These are phyloP conservation scores for Eunapius fragilis DNA, from an alignment of 37 sponge, comb jelly and placozoan genomes.

Conservation along the genomic window DNA sequence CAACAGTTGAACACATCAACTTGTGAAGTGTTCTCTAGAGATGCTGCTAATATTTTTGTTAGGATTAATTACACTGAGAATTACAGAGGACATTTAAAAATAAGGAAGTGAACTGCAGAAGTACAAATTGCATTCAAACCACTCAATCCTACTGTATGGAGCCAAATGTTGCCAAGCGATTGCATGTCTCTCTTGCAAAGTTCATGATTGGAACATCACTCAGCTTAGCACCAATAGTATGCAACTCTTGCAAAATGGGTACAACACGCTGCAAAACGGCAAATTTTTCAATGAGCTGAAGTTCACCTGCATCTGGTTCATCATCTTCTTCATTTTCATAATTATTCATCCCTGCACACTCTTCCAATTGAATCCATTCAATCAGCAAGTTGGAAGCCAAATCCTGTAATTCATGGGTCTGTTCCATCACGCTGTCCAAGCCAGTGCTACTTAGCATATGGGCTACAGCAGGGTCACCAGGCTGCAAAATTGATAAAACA, in stretches of 20 bases:
- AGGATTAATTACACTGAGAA: too few relatives aligned
- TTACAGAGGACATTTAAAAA: too few relatives aligned
- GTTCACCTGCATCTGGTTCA: background rate
- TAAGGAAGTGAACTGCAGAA: too few relatives aligned
- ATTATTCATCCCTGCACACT: background rate
- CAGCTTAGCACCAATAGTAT: background rate
- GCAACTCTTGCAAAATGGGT: background rate
- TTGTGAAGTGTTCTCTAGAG: too few relatives aligned
- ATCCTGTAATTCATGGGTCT: background rate
- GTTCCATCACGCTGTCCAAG: background rate
- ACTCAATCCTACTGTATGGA: too few relatives aligned
- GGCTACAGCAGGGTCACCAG: background rate
- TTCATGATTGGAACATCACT: background rate
- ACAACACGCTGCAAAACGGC: too few relatives aligned
- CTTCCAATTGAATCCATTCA: background rate
- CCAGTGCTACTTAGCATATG: background rate
- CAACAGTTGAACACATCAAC: too few relatives aligned
- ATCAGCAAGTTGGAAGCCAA: background rate
- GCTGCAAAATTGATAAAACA: background rate
- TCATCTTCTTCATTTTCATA: slow-evolving; percentile 10
- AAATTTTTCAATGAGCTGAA: too few relatives aligned
- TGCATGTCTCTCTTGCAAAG: background rate
- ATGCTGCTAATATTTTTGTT: too few relatives aligned
- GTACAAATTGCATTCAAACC: too few relatives aligned
- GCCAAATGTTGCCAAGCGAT: too few relatives aligned